phyloP scores from a whole-genome alignment of 2,113 vertebrate genomes.

The Calidris pygmaea region DNA sequence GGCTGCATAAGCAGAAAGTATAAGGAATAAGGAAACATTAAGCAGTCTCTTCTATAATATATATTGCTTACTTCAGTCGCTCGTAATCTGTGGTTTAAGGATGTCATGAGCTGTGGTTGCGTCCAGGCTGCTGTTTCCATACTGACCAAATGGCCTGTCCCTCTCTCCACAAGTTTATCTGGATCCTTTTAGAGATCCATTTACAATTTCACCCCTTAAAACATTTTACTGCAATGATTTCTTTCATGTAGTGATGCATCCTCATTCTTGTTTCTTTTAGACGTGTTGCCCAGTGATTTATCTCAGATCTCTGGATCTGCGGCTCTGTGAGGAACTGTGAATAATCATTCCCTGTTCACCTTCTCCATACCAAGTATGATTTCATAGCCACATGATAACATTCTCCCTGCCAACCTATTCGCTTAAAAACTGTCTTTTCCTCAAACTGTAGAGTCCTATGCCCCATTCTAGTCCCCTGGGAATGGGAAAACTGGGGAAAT shows the following conservation, averaged over 20 bases:
- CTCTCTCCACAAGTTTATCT: neutral
- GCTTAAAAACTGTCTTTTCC: neutral
- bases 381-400: neutral
- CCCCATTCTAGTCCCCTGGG: neutral
- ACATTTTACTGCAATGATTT: neutral
- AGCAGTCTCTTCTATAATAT: neutral
- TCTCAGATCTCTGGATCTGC: neutral
- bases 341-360: neutral
- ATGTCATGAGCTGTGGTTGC: neutral
- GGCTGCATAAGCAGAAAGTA: neutral
- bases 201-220: neutral
- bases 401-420: neutral
- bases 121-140: neutral
- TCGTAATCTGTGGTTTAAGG: neutral
- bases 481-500: neutral
- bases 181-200: neutral
- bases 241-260: neutral
- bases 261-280: neutral
- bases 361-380: neutral
- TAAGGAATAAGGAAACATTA: neutral
- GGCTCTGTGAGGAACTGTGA: neutral
- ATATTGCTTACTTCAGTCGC: neutral
- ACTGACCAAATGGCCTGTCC: neutral
- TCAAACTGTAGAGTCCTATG: neutral
- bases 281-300: neutral